These are phyloP conservation scores for Rhinichthys klamathensis DNA, from an alignment of 2,113 vertebrate genomes.

Conservation along the genomic window DNA sequence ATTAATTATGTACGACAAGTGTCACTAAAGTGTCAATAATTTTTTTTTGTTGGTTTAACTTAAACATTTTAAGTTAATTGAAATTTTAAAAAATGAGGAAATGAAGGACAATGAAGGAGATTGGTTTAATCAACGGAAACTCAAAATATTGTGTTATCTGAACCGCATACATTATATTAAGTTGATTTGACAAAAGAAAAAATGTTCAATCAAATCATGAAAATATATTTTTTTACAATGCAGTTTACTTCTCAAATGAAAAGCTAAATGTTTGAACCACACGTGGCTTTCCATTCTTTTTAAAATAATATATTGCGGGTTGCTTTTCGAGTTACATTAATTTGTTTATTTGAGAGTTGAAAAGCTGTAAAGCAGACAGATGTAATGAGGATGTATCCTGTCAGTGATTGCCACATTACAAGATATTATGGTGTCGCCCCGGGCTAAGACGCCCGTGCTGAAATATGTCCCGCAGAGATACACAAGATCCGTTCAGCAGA, in stretches of 20 bases:
- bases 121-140: no score
- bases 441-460: conserved; percentile 45
- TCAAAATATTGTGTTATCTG: no score
- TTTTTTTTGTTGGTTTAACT: no score
- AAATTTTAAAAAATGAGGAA: no score
- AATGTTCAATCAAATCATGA: no score
- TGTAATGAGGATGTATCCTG: conserved; percentile 70
- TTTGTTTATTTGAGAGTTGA: conserved; percentile 54
- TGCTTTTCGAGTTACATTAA: conserved; percentile 33
- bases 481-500: background rate
- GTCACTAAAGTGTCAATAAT: background rate
- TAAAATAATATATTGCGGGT: background rate
- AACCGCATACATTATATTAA: no score
- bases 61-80: no score
- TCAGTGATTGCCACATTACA: conserved; percentile 74
- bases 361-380: conserved; percentile 52
- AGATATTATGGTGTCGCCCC: conserved; percentile 69
- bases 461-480: conserved; percentile 36
- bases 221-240: no score
- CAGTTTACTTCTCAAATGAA: background rate
- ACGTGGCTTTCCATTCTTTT: background rate
- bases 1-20: background rate
- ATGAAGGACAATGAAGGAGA: no score
- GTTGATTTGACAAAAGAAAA: no score
- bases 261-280: background rate